Evolutionary conservation across 1,140 invertebrate genomes (phyloP), one percentile per base, ranked within the genome.

Genomic region (Nixonia krombeini): DNA sequence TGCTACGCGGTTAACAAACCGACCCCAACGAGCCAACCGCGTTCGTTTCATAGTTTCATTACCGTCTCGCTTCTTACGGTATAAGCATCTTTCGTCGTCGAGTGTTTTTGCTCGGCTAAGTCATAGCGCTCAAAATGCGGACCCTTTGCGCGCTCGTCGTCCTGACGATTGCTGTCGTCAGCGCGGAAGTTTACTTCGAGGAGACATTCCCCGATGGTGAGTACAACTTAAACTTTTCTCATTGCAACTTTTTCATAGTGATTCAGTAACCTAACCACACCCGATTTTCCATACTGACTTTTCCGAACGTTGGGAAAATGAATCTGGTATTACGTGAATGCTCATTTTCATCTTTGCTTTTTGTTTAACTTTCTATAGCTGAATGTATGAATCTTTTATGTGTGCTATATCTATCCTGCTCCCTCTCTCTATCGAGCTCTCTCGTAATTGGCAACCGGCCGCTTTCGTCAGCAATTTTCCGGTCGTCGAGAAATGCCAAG

Each of bases 191-290:
- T 38, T 90, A 86, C 80, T 88, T 91, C 57, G 89, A 93, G 68
- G 92, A 93, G 77, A 91, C 90, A 66, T 93, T 93, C 80, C 74
- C 73, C n/a, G 91, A 92, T 82, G 91, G 91, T 92, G 85, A 90
- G 89, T 86, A 56, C 51, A 26, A 46, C 16, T 23, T 15, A 41
- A 12, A 38, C 8, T 25, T 33, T 28, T 42, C 37, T 28, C 49
- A 13, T 12, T 31, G 21, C 38, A 15, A 23, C 12, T 37, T 6
- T 42, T 35, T 42, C 23, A 16, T n/a, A 57, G 45, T n/a, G n/a
- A n/a, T n/a, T n/a, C n/a, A 35, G 40, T 42, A 21, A 21, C n/a
- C 2, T 3, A 15, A 21, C 40, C 51, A 37, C 51, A 55, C 52
- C 52, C 21, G 13, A 1, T 35, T 37, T 40, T 21, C 29, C 21